Percentiles rank a stretch among this genome's conserved stretches.
Conservation (phyloP, 1,140 invertebrate genomes). For the Scylla paramamosain region DNA sequence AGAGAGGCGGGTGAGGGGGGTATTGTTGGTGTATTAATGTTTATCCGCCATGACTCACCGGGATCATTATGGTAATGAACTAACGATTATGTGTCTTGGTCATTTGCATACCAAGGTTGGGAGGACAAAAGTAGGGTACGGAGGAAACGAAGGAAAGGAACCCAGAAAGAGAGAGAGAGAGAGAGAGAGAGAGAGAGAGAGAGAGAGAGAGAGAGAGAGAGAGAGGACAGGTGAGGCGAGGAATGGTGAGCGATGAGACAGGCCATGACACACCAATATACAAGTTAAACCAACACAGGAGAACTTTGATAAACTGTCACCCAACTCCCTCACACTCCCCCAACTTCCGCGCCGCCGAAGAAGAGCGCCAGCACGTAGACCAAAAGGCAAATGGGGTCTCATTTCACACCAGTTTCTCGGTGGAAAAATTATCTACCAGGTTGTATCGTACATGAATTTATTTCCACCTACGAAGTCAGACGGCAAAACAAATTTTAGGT, state of each 20-base stretch:
- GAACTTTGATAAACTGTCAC: conserved; percentile 5
- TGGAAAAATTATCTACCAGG: too few species aligned
- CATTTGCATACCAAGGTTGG: not conserved
- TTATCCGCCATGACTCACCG: not conserved
- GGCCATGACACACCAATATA: not conserved
- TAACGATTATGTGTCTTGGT: conserved; percentile 11
- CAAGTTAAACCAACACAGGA: not conserved
- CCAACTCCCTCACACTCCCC: not conserved
- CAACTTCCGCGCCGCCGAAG: not conserved
- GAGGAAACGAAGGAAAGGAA: not conserved
- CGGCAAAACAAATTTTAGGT: too few species aligned
- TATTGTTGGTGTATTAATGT: not conserved
- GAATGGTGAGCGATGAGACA: conserved; percentile 21
- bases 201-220: conserved; percentile 20
- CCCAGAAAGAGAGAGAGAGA: not conserved
- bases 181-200: conserved; percentile 14
- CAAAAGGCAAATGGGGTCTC: too few species aligned
- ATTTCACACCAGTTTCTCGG: too few species aligned
- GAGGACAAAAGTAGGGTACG: not conserved
- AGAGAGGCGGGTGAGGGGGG: not conserved
- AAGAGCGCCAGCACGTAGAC: not conserved
- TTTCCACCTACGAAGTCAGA: too few species aligned
- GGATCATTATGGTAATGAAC: conserved; percentile 1
- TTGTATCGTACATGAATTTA: too few species aligned
- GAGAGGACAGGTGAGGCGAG: not conserved